These are phyloP conservation scores for Eriocheir sinensis DNA, from an alignment of 1,140 invertebrate species.

Conservation along the genomic window DNA sequence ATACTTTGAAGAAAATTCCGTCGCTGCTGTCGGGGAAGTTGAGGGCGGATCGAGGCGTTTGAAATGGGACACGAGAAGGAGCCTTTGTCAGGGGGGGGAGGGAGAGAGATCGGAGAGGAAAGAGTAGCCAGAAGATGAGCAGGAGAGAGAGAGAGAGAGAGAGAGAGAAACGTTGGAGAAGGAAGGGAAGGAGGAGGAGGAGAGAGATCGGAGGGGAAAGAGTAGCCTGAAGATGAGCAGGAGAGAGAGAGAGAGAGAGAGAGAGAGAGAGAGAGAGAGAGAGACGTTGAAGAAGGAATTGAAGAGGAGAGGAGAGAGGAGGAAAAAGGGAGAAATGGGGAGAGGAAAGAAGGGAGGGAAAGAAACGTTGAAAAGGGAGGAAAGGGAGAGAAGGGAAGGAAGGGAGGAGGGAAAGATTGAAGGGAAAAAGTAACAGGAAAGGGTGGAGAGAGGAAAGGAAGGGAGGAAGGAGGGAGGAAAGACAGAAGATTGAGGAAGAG, in stretches of 20 bases:
- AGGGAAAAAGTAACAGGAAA: no score
- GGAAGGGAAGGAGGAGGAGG: background rate
- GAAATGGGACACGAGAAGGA: slow-evolving; percentile 43
- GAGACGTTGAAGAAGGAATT: no score
- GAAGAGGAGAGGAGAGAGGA: no score
- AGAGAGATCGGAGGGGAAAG: background rate
- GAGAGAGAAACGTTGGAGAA: background rate
- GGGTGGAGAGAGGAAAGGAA: no score
- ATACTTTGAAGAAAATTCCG: slow-evolving; percentile 47
- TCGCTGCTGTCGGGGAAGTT: background rate
- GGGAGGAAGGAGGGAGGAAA: no score
- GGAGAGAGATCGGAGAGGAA: background rate
- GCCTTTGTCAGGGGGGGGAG: slow-evolving; percentile 35
- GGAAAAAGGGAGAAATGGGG: background rate
- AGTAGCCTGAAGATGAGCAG: background rate
- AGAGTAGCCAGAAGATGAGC: background rate
- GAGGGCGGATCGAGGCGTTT: slow-evolving; percentile 31
- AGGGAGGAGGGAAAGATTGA: no score
- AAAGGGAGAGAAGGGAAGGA: no score
- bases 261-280: no score
- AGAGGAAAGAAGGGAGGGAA: background rate
- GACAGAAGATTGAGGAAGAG: no score
- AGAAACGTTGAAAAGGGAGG: background rate
- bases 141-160: background rate
- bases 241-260: background rate